A percentile compares a stretch with the other conserved stretches of the same genome.
These are phyloP conservation scores for Aplodontia rufa DNA, from an alignment of 2,113 vertebrate species.

Conservation along the genomic window DNA sequence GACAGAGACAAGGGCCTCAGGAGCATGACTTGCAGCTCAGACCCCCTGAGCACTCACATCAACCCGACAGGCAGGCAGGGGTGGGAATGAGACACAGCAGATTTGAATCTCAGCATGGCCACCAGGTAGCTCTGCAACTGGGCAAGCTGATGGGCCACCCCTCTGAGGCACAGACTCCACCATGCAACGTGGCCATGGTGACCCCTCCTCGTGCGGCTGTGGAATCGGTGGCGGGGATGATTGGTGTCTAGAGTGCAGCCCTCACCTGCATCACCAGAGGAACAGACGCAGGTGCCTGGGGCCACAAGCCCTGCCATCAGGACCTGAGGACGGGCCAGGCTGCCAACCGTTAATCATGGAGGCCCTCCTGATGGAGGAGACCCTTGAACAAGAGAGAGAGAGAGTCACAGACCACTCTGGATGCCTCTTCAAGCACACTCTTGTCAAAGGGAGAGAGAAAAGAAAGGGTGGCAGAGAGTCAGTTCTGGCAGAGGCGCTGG, in stretches of 20 bases:
- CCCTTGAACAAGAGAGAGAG: neutral
- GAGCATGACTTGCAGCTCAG: accelerated
- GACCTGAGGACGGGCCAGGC: neutral
- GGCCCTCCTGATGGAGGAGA: neutral
- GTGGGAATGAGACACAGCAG: neutral
- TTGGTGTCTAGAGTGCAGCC: accelerated
- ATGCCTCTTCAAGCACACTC: neutral
- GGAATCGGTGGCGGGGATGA: accelerated
- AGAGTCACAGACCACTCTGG: neutral
- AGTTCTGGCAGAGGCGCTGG: neutral
- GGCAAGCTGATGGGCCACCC: neutral
- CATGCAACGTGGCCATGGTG: too few species aligned
- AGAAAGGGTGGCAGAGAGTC: neutral
- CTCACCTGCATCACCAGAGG: neutral
- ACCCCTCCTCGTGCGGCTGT: too few species aligned
- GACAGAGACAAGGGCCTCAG: neutral
- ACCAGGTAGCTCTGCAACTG: neutral
- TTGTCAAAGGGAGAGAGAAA: neutral
- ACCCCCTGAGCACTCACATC: neutral
- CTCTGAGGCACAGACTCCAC: neutral
- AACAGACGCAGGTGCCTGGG: accelerated
- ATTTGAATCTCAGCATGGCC: neutral
- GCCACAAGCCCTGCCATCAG: neutral
- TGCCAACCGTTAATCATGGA: neutral
- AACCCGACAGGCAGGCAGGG: neutral